Evolutionary conservation across 1,140 invertebrate species (phyloP).

Genomic region (Drosophila orosa): DNA sequence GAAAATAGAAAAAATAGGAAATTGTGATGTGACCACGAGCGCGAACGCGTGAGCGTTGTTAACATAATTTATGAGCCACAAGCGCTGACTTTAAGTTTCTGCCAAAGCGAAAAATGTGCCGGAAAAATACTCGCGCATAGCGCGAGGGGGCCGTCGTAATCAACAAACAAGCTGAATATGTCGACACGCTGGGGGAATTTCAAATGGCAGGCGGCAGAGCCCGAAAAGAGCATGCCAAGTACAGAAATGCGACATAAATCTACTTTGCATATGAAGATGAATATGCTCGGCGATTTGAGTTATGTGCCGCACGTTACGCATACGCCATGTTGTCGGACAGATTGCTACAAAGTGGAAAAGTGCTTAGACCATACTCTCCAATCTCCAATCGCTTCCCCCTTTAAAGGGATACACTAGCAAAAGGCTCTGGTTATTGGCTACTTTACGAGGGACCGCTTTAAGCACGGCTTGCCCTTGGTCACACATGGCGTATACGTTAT

Average conservation of each 20-base stretch:
- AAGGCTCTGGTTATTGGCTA: background rate
- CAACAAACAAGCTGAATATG: conserved; percentile 30
- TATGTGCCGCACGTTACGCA: conserved; percentile 42
- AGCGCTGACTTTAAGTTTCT: conserved; percentile 17
- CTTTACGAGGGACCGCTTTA: background rate
- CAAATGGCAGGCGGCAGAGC: conserved; percentile 4
- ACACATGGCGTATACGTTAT: conserved; percentile 27
- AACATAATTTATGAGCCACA: conserved; percentile 14
- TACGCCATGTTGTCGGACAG: conserved; percentile 49
- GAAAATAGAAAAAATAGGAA: conserved; percentile 2
- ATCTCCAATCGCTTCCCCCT: background rate
- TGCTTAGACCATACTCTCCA: conserved; percentile 10
- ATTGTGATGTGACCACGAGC: background rate
- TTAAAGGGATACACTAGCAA: conserved; percentile 19
- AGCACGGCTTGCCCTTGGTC: background rate
- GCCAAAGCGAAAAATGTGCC: background rate
- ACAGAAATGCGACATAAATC: conserved; percentile 40
- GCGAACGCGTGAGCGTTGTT: background rate
- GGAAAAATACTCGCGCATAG: conserved; percentile 2
- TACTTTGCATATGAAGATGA: conserved; percentile 35
- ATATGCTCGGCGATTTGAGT: conserved; percentile 29
- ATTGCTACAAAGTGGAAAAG: conserved; percentile 36
- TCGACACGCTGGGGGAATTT: conserved; percentile 35
- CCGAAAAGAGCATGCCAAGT: conserved; percentile 2
- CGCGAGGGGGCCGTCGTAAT: background rate